A percentile compares a stretch with the other conserved stretches of the same genome.
These are phyloP conservation scores for Pseudochromis fuscus DNA, from an alignment of 2,797 vertebrate species.

Conservation along the genomic window DNA sequence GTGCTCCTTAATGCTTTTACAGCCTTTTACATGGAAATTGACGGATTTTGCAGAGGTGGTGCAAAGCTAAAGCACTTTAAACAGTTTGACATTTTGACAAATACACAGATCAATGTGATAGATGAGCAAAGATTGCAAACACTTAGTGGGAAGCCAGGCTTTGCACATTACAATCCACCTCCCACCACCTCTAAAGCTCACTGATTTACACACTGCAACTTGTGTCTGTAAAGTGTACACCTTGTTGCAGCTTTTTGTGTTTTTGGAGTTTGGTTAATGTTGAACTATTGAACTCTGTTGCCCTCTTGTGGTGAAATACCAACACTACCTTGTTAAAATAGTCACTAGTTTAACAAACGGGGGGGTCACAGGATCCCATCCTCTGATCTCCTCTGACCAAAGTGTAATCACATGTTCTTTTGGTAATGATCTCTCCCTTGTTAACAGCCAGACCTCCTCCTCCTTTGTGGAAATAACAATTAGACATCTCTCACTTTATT, in stretches of 20 bases:
- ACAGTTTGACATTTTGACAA: conserved; percentile 26
- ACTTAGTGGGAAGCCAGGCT: background rate
- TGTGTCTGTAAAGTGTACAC: background rate
- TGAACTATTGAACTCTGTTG: background rate
- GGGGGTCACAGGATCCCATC: no score
- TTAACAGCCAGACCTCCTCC: no score
- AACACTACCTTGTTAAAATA: no score
- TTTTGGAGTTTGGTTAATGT: no score
- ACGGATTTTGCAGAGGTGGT: conserved; percentile 13
- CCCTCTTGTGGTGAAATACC: no score
- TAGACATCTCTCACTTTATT: no score
- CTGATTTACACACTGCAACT: background rate
- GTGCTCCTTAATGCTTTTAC: conserved; percentile 31
- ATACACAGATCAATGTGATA: background rate
- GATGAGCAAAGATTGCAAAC: no score
- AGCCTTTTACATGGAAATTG: conserved; percentile 10
- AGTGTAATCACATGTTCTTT: no score
- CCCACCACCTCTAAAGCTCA: background rate
- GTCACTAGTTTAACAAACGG: no score
- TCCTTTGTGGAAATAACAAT: no score
- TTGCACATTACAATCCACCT: background rate
- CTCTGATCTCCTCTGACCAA: no score
- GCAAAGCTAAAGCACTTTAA: conserved; percentile 7
- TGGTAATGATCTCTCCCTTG: no score
- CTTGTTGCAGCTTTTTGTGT: background rate